Conservation (phyloP, 2,113 vertebrate species). For the Dromiciops gliroides region DNA sequence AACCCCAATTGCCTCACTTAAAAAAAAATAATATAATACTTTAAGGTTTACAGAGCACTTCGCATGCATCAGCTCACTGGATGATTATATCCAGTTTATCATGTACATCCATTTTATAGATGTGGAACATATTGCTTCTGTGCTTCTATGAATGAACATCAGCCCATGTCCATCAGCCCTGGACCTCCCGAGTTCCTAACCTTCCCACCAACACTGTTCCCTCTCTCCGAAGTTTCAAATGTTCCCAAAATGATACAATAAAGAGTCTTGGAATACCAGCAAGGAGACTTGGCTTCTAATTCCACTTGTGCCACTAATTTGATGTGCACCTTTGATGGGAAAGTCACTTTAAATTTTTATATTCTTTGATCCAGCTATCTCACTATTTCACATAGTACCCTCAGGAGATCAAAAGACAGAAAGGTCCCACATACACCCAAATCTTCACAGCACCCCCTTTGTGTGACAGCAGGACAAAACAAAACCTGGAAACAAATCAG, state of each 20-base stretch:
- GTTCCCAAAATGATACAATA: slow-evolving; percentile 46
- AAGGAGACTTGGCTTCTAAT: slow-evolving; percentile 33
- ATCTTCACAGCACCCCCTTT: neutral
- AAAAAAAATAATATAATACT: no score
- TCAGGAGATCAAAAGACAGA: neutral
- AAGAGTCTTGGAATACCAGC: neutral
- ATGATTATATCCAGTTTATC: neutral
- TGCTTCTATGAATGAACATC: neutral
- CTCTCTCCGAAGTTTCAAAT: neutral
- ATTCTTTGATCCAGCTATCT: neutral
- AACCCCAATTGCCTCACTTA: no score
- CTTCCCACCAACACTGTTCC: slow-evolving; percentile 28
- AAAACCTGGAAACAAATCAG: neutral
- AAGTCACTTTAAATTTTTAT: neutral
- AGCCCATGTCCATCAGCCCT: neutral
- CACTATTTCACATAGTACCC: neutral
- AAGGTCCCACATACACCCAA: neutral
- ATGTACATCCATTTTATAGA: neutral
- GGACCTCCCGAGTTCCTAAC: slow-evolving; percentile 13
- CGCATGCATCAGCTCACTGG: neutral
- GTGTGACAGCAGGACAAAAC: neutral
- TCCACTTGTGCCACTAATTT: neutral
- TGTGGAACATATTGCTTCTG: neutral
- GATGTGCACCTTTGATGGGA: neutral
- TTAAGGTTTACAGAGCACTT: neutral